Conservation (phyloP, 1,140 invertebrate genomes). For the Drosophila aff. region DNA sequence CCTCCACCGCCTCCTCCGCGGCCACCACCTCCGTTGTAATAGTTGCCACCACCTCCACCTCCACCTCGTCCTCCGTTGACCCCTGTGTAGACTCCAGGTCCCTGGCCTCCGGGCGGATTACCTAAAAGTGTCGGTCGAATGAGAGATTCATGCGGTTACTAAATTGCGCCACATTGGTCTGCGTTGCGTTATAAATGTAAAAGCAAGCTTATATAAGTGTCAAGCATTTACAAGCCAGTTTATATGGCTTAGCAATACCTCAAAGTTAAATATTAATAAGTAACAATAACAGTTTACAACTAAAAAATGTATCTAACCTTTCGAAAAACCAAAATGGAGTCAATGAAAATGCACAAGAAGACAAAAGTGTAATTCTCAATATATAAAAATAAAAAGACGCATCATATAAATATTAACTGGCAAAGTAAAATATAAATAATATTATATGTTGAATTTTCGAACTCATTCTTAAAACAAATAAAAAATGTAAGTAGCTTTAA, state of each 20-base stretch:
- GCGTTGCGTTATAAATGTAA: constrained; percentile 5
- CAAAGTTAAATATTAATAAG: not conserved
- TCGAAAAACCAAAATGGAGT: too few species aligned
- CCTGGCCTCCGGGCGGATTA: constrained; percentile 71
- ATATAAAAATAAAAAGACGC: not conserved
- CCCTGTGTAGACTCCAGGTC: constrained; percentile 60
- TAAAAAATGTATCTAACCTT: not conserved
- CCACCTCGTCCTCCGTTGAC: constrained; percentile 28
- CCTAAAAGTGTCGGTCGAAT: constrained; percentile 49
- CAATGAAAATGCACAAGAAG: too few species aligned
- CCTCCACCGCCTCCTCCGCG: constrained; percentile 48
- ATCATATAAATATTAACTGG: not conserved
- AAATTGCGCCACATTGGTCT: not conserved
- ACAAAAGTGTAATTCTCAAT: not conserved
- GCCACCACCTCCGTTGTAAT: constrained; percentile 37
- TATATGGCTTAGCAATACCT: too few species aligned
- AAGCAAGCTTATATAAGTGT: not conserved
- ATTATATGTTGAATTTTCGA: too few species aligned
- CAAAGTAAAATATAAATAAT: not conserved
- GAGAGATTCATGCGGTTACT: constrained; percentile 20
- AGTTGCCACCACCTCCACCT: constrained; percentile 12
- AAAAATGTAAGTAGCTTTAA: too few species aligned
- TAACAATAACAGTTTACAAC: not conserved
- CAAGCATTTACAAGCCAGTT: not conserved
- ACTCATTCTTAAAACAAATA: too few species aligned